Base-by-base conservation (phyloP, 2,888 invertebrate genomes). In the Crocallis elinguaria region DNA sequence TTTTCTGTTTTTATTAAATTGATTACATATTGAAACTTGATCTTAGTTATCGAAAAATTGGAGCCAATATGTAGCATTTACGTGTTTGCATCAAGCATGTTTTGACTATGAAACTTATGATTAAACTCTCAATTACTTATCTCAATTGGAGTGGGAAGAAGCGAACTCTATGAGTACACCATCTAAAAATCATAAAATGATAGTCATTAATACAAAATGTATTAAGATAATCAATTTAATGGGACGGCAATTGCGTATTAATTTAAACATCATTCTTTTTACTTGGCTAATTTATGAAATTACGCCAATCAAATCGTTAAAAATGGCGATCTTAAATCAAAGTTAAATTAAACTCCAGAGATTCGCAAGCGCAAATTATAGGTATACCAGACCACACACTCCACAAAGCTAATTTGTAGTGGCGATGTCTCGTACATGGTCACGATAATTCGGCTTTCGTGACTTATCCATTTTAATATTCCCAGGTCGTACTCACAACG, bases 401-500 rank as follows among this genome's bases (percentile, higher is more conserved):
- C 21, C 29, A 61, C 48, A 53, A 48, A 61, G 57, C 58, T 67
- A 69, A 67, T 72, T 74, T 59, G 43, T 49, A 60, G 53, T 52
- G 49, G 51, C 60, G 64, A 62, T 71, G 75, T 73, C 67, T 72
- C 66, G 63, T 67, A 67, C 66, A 61, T 49, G 69, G 72, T 73
- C 75, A 79, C 71, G 75, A 78, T 77, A 73, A 75, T 76, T 74
- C 67, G 65, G 57, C 42, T 73, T 81, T 84, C 88, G 88, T 88
- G 88, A 86, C 88, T 82, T 62, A 68, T 30, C 77, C 82, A 79
- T 83, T 80, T 87, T 86, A 82, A 82, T 86, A 87, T 86, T 81
- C 84, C 60, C 57, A 53, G 53, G 60, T 62, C 69, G 75, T 73
- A 61, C 55, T 62, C 48, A 62, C 48, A 69, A 72, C 75, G 69